A percentile compares a stretch with the other conserved stretches of the same genome.
Evolutionary conservation across 2,113 vertebrate genomes (phyloP).

Genomic region (Archilochus colubris): DNA sequence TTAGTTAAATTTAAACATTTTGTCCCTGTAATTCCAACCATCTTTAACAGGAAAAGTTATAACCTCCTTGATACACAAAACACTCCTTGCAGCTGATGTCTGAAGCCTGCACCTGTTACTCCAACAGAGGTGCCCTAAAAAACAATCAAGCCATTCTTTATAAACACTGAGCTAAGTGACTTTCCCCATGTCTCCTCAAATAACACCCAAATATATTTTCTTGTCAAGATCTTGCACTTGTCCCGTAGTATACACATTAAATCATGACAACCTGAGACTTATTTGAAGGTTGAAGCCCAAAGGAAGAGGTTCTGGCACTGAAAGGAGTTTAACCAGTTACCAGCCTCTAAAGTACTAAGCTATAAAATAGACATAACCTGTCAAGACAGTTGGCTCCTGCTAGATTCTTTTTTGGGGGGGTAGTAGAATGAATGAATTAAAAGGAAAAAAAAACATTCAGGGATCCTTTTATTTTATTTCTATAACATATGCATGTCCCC

Average conservation of each 20-base stretch:
- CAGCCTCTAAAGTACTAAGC: conserved; percentile 54
- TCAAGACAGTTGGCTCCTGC: background rate
- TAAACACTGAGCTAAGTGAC: conserved; percentile 56
- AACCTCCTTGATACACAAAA: background rate
- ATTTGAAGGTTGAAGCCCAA: conserved; percentile 46
- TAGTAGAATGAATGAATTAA: background rate
- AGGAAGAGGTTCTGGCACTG: conserved; percentile 36
- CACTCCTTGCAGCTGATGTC: conserved; percentile 36
- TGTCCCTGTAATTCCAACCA: background rate
- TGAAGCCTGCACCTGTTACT: conserved; percentile 54
- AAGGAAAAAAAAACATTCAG: background rate
- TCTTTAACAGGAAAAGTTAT: conserved; percentile 28
- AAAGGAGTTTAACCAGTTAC: conserved; percentile 43
- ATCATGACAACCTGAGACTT: conserved; percentile 56
- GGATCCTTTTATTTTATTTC: background rate
- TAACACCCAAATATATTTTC: conserved; percentile 65
- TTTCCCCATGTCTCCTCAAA: conserved; percentile 54
- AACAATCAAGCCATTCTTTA: conserved; percentile 54
- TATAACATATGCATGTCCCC: background rate
- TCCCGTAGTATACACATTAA: conserved; percentile 34
- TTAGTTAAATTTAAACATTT: background rate
- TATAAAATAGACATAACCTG: conserved; percentile 40
- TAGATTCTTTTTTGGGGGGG: background rate
- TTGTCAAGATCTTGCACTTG: conserved; percentile 65
- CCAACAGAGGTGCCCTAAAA: conserved; percentile 51